These are phyloP conservation scores for Malacoraja senta DNA, from an alignment of 2,797 vertebrate genomes.

Conservation along the genomic window DNA sequence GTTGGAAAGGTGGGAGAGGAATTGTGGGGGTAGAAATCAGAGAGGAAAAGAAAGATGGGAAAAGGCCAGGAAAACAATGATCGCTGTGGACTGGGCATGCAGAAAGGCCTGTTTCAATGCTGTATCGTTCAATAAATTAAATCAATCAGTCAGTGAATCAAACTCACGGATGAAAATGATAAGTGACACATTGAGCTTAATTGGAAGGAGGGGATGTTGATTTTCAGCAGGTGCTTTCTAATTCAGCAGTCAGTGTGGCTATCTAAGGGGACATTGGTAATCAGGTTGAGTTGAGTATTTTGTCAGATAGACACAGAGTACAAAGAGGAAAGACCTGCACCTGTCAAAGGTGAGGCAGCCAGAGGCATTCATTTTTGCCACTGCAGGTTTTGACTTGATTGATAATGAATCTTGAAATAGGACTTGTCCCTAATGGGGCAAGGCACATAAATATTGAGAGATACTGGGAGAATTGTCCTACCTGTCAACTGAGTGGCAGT, in stretches of 20 bases:
- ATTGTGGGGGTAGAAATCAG: too few relatives aligned
- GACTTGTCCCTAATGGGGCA: not conserved
- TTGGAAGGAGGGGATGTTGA: not conserved
- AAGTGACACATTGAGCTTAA: not conserved
- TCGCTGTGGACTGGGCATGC: too few relatives aligned
- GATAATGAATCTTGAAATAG: slow-evolving; percentile 3
- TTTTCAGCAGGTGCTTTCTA: not conserved
- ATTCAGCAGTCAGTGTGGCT: not conserved
- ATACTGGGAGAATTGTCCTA: not conserved
- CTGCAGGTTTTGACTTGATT: not conserved
- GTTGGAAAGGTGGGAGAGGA: too few relatives aligned
- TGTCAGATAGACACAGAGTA: not conserved
- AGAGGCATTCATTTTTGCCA: not conserved
- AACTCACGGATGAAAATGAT: not conserved
- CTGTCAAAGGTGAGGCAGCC: not conserved
- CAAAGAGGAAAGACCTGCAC: not conserved
- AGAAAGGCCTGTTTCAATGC: too few relatives aligned
- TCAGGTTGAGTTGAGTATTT: too few relatives aligned
- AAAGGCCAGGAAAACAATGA: too few relatives aligned
- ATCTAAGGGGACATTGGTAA: not conserved
- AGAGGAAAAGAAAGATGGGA: too few relatives aligned
- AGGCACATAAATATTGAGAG: not conserved
- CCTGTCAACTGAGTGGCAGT: not conserved
- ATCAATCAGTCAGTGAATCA: too few relatives aligned
- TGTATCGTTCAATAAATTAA: too few relatives aligned